Conservation (phyloP, 2,113 vertebrate species). For the Apodemus sylvaticus region DNA sequence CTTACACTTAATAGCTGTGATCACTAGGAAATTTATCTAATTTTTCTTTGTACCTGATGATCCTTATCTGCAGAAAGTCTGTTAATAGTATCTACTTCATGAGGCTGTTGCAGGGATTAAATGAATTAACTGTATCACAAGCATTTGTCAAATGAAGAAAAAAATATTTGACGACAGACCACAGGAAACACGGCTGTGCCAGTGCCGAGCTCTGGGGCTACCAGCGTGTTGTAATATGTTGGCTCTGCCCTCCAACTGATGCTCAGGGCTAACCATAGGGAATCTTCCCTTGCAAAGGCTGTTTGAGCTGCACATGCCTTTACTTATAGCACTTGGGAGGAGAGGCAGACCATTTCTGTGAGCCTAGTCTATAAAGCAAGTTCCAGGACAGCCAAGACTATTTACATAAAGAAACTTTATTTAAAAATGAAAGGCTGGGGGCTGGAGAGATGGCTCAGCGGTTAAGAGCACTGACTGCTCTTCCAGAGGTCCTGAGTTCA, state of each 20-base stretch:
- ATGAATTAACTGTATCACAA: background rate
- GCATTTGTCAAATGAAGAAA: background rate
- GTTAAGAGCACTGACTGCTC: no score
- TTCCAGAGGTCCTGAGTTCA: no score
- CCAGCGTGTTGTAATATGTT: background rate
- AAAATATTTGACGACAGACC: background rate
- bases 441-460: no score
- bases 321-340: background rate
- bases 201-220: background rate
- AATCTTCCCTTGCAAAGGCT: background rate
- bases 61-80: background rate
- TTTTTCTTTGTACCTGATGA: background rate
- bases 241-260: background rate
- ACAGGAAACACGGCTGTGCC: background rate
- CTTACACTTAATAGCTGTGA: background rate
- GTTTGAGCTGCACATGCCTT: background rate
- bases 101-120: background rate
- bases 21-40: background rate
- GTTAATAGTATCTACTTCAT: background rate
- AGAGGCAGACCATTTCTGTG: background rate
- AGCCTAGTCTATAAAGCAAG: no score
- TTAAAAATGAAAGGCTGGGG: background rate
- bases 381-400: no score
- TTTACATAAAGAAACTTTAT: no score
- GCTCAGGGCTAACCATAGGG: background rate